Evolutionary conservation across 64 coral and sea anemone species (phyloP).

Genomic region (Cladopsammia gracilis): DNA sequence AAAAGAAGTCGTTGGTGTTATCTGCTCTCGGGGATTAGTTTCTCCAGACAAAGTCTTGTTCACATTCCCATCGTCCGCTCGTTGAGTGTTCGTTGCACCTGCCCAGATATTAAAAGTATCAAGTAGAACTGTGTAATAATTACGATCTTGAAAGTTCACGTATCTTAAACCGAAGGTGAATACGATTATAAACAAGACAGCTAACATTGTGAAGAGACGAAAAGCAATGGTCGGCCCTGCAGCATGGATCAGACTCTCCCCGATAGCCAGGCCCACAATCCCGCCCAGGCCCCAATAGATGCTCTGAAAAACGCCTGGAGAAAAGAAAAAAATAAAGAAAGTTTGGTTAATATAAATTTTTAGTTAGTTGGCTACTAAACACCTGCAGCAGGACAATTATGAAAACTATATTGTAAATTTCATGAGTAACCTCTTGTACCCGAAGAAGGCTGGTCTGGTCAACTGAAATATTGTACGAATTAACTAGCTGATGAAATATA

Average conservation of each 20-base stretch:
- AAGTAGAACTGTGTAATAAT: conserved; percentile 57
- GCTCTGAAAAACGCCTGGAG: conserved; percentile 71
- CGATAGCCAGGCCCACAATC: conserved; percentile 45
- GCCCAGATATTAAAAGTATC: conserved; percentile 30
- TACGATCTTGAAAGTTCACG: conserved; percentile 57
- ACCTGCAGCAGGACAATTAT: no score
- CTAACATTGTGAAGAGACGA: conserved; percentile 58
- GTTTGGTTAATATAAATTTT: not conserved
- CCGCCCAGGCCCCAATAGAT: conserved; percentile 70
- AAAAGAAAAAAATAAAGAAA: not conserved
- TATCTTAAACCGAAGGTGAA: conserved; percentile 64
- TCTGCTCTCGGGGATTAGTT: not conserved
- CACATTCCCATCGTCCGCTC: not conserved
- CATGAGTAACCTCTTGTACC: no score
- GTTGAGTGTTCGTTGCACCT: not conserved
- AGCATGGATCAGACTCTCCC: conserved; percentile 23
- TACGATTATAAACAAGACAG: conserved; percentile 18
- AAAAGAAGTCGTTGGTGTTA: not conserved
- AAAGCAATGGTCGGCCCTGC: conserved; percentile 52
- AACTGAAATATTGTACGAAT: no score
- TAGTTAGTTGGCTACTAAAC: no score
- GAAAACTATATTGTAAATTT: no score
- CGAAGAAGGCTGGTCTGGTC: no score
- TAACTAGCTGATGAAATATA: no score
- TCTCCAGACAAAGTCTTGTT: not conserved